phyloP scores from a whole-genome alignment of 2,888 invertebrate species.

The Sphaeridia pumilis region DNA sequence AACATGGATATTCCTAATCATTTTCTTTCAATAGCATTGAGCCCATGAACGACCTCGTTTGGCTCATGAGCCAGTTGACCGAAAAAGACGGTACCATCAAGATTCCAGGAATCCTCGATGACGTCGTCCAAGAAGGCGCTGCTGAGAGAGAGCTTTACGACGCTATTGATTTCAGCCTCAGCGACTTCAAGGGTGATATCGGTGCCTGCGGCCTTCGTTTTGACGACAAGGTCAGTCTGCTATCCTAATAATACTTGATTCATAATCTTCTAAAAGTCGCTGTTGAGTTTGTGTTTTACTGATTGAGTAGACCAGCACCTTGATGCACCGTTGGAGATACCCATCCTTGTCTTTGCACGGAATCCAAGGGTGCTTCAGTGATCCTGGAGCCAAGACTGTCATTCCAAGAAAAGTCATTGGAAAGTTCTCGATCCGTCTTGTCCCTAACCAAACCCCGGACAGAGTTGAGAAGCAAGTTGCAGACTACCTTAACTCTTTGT shows the following conservation, averaged over 20 bases:
- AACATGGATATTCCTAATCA: not conserved
- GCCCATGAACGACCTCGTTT: slow-evolving; percentile 73
- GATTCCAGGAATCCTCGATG: slow-evolving; percentile 68
- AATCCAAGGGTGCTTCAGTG: slow-evolving; percentile 87
- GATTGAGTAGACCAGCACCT: slow-evolving; percentile 51
- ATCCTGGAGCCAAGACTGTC: slow-evolving; percentile 87
- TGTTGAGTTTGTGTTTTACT: not conserved
- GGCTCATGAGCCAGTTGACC: slow-evolving; percentile 68
- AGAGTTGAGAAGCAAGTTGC: slow-evolving; percentile 69
- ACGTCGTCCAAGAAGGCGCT: slow-evolving; percentile 61
- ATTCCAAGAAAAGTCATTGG: slow-evolving; percentile 87
- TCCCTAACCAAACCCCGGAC: slow-evolving; percentile 83
- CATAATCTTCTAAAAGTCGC: not conserved
- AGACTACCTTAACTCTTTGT: slow-evolving; percentile 61
- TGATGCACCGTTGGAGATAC: slow-evolving; percentile 93
- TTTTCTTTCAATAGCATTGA: slow-evolving; percentile 1
- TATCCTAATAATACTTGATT: not conserved
- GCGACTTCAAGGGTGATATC: slow-evolving; percentile 60
- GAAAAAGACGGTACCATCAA: slow-evolving; percentile 78
- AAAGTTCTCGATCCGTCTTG: slow-evolving; percentile 92
- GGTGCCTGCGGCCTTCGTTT: slow-evolving; percentile 58
- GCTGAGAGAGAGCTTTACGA: slow-evolving; percentile 62
- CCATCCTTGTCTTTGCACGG: slow-evolving; percentile 91
- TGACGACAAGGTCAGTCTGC: slow-evolving; percentile 52
- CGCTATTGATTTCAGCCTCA: slow-evolving; percentile 73